Evolutionary conservation across 2,113 vertebrate genomes (phyloP).

Genomic region (Melospiza georgiana): DNA sequence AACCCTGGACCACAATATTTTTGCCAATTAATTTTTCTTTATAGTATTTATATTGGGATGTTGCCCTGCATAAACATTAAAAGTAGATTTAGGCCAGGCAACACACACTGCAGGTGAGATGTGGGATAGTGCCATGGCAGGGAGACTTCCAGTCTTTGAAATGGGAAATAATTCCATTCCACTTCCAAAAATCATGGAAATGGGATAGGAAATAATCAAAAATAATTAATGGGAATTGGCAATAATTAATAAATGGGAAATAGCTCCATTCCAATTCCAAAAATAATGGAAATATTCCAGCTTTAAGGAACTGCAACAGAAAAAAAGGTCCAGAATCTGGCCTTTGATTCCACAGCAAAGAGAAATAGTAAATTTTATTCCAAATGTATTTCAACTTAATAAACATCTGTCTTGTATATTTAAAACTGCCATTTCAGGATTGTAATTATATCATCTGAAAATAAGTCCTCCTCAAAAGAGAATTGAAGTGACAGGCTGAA

Average conservation of each 20-base stretch:
- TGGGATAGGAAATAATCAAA: background rate
- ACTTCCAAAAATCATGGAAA: background rate
- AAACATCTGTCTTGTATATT: slow-evolving; percentile 73
- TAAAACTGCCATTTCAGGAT: slow-evolving; percentile 56
- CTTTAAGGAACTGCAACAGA: background rate
- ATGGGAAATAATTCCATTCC: background rate
- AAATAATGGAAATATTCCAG: background rate
- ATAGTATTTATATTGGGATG: background rate
- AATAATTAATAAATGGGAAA: background rate
- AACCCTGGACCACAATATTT: background rate
- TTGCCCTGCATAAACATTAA: background rate
- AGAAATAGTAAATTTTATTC: background rate
- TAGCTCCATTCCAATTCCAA: background rate
- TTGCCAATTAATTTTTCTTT: background rate
- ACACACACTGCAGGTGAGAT: accelerated
- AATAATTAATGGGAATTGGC: background rate
- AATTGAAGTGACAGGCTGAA: slow-evolving; percentile 67
- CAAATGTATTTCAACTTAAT: slow-evolving; percentile 49
- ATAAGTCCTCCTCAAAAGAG: slow-evolving; percentile 60
- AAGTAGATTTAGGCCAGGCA: background rate
- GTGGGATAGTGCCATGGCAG: background rate
- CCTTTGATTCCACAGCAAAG: background rate
- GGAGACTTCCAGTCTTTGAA: background rate
- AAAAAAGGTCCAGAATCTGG: background rate
- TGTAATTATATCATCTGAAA: slow-evolving; percentile 73